A percentile compares a stretch with the other conserved stretches of the same genome.
Evolutionary conservation across 2,797 vertebrate genomes (phyloP).

Genomic region (Galago senegalensis): DNA sequence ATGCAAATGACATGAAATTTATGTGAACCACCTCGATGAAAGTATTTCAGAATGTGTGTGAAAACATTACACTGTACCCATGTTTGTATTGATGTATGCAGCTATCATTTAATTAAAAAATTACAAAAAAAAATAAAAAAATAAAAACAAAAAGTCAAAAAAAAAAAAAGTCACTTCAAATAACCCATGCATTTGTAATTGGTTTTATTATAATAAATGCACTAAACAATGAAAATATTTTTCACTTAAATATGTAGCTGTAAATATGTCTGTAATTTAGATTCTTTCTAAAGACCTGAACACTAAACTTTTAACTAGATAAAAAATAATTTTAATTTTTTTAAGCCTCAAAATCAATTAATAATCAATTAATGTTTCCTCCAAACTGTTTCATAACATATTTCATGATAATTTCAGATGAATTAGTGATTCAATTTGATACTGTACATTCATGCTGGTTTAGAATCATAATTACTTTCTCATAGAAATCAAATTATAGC

Average conservation of each 20-base stretch:
- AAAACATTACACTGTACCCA: too few species aligned
- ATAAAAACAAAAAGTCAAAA: too few species aligned
- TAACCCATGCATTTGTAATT: not conserved
- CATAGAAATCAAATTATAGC: not conserved
- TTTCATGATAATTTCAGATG: not conserved
- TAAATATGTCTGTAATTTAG: not conserved
- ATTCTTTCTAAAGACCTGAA: not conserved
- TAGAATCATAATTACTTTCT: not conserved
- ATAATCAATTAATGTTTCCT: not conserved
- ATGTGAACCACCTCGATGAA: too few species aligned
- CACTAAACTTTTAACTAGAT: not conserved
- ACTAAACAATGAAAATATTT: not conserved
- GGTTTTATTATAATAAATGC: not conserved
- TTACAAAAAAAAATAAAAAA: too few species aligned
- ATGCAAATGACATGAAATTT: too few species aligned
- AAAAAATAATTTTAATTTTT: not conserved
- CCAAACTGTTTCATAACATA: not conserved
- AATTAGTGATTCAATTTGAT: not conserved
- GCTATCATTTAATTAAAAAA: too few species aligned
- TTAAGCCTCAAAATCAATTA: not conserved
- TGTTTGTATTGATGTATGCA: too few species aligned
- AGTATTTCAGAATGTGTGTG: too few species aligned
- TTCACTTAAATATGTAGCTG: not conserved
- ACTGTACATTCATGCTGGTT: not conserved
- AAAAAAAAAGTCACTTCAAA: not conserved